Evolutionary conservation across 2,797 vertebrate genomes (phyloP).

Genomic region (Carduelis carduelis): DNA sequence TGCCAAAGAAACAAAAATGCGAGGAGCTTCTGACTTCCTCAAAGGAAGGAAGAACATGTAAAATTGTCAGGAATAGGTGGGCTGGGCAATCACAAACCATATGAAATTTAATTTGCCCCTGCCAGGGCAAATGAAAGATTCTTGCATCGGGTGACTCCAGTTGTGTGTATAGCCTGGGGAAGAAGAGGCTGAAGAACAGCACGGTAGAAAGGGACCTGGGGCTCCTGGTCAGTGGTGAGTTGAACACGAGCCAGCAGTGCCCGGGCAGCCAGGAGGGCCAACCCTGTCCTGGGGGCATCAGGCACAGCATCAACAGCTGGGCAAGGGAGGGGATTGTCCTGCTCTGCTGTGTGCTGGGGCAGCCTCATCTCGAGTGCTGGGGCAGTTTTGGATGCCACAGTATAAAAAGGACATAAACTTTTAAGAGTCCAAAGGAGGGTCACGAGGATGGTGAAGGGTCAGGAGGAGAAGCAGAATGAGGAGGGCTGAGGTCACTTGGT

Average conservation of each 20-base stretch:
- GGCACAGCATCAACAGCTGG: fast-evolving
- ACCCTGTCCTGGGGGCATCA: not conserved
- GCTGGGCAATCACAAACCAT: no score
- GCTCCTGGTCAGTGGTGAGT: fast-evolving
- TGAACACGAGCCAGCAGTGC: not conserved
- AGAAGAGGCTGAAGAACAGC: not conserved
- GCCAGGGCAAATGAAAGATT: not conserved
- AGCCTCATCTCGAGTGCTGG: fast-evolving
- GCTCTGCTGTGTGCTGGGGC: fast-evolving
- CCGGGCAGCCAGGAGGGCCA: not conserved
- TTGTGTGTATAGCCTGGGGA: not conserved
- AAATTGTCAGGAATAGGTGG: not conserved
- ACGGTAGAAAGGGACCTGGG: fast-evolving
- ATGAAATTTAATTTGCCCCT: not conserved
- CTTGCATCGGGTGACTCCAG: fast-evolving
- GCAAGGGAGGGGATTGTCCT: not conserved
- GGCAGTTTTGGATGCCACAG: not conserved
- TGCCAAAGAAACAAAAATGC: not conserved
- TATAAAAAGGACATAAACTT: fast-evolving
- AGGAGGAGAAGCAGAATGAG: fast-evolving
- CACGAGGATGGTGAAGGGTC: fast-evolving
- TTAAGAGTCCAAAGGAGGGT: not conserved
- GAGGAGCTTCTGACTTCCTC: not conserved
- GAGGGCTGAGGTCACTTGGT: not conserved
- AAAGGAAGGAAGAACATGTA: not conserved